phyloP scores from a whole-genome alignment of 2,797 vertebrate genomes.

The Crocodylus rhombifer region DNA sequence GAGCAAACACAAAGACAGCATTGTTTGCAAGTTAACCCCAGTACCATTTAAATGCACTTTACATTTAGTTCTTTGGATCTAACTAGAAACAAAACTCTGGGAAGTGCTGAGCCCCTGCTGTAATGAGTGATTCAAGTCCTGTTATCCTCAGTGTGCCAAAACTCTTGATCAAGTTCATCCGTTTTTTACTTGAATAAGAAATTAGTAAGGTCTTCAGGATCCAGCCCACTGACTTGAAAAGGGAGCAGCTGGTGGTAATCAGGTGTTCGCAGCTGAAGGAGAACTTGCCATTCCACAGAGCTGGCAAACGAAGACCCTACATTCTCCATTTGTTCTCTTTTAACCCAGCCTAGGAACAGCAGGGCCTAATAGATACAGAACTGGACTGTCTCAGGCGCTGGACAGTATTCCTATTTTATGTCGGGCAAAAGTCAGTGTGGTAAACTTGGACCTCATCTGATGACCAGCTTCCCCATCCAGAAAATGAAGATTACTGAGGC shows the following conservation, averaged over 20 bases:
- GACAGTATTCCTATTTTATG: neutral
- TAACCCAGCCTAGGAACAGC: neutral
- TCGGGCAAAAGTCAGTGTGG: neutral
- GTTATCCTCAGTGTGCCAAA: neutral
- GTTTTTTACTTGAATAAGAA: neutral
- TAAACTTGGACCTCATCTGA: too few relatives aligned
- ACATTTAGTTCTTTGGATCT: neutral
- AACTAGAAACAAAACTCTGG: neutral
- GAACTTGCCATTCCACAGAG: accelerated
- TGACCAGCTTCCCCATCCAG: neutral
- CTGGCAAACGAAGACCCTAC: neutral
- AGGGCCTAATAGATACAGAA: accelerated
- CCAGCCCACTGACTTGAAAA: neutral
- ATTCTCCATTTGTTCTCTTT: neutral
- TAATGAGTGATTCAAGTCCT: neutral
- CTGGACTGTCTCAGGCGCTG: too few relatives aligned
- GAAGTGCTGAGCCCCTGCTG: neutral
- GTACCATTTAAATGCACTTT: neutral
- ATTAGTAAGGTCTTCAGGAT: neutral
- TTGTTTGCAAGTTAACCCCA: neutral
- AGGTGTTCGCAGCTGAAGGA: neutral
- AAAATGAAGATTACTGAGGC: neutral
- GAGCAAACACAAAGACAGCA: neutral
- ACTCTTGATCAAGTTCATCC: neutral
- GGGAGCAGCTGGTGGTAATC: too few relatives aligned